phyloP scores from a whole-genome alignment of 2,113 vertebrate species.

The Mohoua ochrocephala region DNA sequence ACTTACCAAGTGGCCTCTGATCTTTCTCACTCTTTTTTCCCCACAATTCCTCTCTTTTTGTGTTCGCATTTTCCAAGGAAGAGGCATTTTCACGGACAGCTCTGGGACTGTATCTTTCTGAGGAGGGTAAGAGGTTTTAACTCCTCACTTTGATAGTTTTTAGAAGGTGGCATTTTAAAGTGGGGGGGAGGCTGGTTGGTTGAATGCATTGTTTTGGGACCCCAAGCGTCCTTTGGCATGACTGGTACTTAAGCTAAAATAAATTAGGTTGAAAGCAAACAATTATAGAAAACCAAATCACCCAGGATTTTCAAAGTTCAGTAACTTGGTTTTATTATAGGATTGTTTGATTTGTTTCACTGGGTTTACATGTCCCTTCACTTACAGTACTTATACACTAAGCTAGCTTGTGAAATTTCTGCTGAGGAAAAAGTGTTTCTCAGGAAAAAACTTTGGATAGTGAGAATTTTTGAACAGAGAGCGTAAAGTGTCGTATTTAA shows the following conservation, averaged over 20 bases:
- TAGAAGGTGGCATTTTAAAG: not conserved
- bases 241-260: not conserved
- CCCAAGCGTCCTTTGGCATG: not conserved
- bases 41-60: not conserved
- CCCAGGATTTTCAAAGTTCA: not conserved
- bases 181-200: not conserved
- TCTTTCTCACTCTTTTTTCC: not conserved
- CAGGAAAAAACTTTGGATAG: not conserved
- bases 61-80: constrained; percentile 34
- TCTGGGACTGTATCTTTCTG: constrained; percentile 39
- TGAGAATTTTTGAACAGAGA: not conserved
- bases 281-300: not conserved
- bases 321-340: not conserved
- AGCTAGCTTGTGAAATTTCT: not conserved
- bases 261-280: not conserved
- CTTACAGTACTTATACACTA: not conserved
- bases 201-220: not conserved
- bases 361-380: not conserved
- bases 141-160: not conserved
- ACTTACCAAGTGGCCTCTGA: constrained; percentile 51
- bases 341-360: not conserved
- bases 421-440: not conserved
- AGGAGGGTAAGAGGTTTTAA: constrained; percentile 69
- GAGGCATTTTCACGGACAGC: constrained; percentile 34
- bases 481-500: not conserved